Percentiles rank a stretch among this genome's conserved stretches.
Evolutionary conservation across 2,113 vertebrate species (phyloP).

Genomic region (Phrynosoma platyrhinos): DNA sequence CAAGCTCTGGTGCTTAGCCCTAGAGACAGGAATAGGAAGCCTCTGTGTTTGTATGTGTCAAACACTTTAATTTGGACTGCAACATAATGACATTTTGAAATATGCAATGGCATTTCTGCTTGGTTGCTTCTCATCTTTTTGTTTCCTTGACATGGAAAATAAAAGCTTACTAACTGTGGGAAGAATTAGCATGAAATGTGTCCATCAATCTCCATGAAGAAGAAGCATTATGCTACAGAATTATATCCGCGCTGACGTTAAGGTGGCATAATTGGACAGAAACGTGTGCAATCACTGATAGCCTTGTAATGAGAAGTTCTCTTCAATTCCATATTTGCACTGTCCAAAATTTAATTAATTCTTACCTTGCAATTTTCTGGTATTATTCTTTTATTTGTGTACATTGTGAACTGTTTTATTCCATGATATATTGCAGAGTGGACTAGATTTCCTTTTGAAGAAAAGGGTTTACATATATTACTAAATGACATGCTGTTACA

Average conservation of each 20-base stretch:
- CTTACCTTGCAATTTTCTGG: slow-evolving; percentile 34
- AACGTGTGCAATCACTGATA: slow-evolving; percentile 54
- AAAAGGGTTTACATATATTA: slow-evolving; percentile 20
- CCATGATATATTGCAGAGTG: slow-evolving; percentile 47
- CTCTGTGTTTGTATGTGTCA: slow-evolving; percentile 43
- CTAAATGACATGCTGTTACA: slow-evolving; percentile 17
- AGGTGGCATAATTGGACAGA: slow-evolving; percentile 46
- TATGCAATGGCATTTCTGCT: slow-evolving; percentile 72
- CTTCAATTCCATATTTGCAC: slow-evolving; percentile 27
- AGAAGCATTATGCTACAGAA: slow-evolving; percentile 54
- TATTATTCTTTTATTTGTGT: slow-evolving; percentile 30
- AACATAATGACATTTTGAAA: slow-evolving; percentile 72
- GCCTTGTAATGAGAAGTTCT: slow-evolving; percentile 43
- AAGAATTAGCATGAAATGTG: slow-evolving; percentile 73
- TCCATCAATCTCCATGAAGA: slow-evolving; percentile 73
- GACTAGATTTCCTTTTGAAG: slow-evolving; percentile 35
- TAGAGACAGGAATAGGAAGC: slow-evolving; percentile 15
- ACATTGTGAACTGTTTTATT: slow-evolving; percentile 49
- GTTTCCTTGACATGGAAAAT: slow-evolving; percentile 68
- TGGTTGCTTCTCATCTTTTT: slow-evolving; percentile 73
- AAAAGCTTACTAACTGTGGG: slow-evolving; percentile 68
- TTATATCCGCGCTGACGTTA: slow-evolving; percentile 64
- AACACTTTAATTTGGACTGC: slow-evolving; percentile 72
- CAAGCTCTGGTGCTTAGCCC: slow-evolving; percentile 22
- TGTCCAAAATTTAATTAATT: slow-evolving; percentile 56